These are phyloP conservation scores for Steatornis caripensis DNA, from an alignment of 2,113 vertebrate species.

Conservation along the genomic window DNA sequence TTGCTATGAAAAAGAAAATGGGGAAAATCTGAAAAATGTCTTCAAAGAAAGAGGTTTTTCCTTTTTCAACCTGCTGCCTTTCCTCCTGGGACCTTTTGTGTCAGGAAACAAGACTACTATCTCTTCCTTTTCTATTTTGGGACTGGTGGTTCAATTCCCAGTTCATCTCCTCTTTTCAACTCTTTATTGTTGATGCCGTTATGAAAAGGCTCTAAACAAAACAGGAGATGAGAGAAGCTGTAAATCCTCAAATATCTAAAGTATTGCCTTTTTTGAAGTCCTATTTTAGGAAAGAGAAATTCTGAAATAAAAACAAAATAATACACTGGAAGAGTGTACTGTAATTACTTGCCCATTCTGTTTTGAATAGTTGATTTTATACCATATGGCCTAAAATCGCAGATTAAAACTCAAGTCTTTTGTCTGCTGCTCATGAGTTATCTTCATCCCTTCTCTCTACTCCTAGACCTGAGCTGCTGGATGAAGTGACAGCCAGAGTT, in stretches of 20 bases:
- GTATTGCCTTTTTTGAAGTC: not conserved
- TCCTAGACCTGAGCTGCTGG: not conserved
- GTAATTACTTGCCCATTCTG: not conserved
- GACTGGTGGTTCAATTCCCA: not conserved
- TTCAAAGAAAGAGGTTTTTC: not conserved
- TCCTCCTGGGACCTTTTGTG: not conserved
- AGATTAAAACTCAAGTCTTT: not conserved
- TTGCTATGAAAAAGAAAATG: not conserved
- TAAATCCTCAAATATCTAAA: not conserved
- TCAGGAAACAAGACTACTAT: not conserved
- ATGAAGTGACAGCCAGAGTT: not conserved
- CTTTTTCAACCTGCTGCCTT: not conserved
- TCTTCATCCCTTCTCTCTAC: not conserved
- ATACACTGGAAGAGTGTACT: not conserved
- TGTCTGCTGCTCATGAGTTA: not conserved
- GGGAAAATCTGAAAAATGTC: not conserved
- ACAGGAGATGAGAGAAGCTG: not conserved
- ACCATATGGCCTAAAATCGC: not conserved
- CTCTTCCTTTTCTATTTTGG: slow-evolving; percentile 12
- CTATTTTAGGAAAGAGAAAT: not conserved
- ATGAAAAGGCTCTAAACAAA: not conserved
- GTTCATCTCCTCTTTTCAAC: not conserved
- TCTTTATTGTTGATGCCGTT: not conserved
- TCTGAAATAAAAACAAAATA: not conserved
- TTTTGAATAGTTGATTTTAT: not conserved